Evolutionary conservation across 2,888 invertebrate genomes (phyloP).

Genomic region (Drosophila buzzatii): DNA sequence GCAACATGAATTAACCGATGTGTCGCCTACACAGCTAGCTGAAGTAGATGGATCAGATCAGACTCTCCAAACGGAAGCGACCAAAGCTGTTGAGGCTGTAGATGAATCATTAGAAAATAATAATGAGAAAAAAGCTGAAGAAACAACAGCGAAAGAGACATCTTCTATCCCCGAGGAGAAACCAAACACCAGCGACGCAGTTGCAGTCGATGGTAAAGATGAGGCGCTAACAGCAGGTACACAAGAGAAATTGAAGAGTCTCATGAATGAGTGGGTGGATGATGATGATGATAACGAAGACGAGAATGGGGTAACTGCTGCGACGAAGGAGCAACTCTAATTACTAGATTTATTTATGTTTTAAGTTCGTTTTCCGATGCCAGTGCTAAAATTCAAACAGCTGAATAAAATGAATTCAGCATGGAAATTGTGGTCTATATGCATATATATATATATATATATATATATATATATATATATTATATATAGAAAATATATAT

Average conservation of each 20-base stretch:
- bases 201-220: slow-evolving; percentile 33
- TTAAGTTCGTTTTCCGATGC: slow-evolving; percentile 65
- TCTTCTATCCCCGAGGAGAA: slow-evolving; percentile 18
- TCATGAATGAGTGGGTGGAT: slow-evolving; percentile 85
- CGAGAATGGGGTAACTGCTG: slow-evolving; percentile 72
- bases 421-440: slow-evolving; percentile 21
- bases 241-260: slow-evolving; percentile 81
- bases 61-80: slow-evolving; percentile 9
- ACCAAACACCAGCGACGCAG: slow-evolving; percentile 41
- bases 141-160: not conserved
- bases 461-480: not conserved
- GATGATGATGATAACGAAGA: slow-evolving; percentile 83
- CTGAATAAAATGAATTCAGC: slow-evolving; percentile 6
- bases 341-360: slow-evolving; percentile 82
- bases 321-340: slow-evolving; percentile 77
- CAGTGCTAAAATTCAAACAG: slow-evolving; percentile 15
- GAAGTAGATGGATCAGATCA: slow-evolving; percentile 23
- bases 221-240: slow-evolving; percentile 36
- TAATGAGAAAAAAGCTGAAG: slow-evolving; percentile 19
- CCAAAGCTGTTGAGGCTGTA: slow-evolving; percentile 10
- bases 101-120: slow-evolving; percentile 14
- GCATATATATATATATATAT: slow-evolving; percentile 9
- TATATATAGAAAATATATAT: slow-evolving; percentile 1
- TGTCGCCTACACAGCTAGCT: slow-evolving; percentile 26
- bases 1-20: slow-evolving; percentile 18